A percentile compares a stretch with the other conserved stretches of the same genome.
These are phyloP conservation scores for Pteropus alecto DNA, from an alignment of 2,113 vertebrate species.

Conservation along the genomic window DNA sequence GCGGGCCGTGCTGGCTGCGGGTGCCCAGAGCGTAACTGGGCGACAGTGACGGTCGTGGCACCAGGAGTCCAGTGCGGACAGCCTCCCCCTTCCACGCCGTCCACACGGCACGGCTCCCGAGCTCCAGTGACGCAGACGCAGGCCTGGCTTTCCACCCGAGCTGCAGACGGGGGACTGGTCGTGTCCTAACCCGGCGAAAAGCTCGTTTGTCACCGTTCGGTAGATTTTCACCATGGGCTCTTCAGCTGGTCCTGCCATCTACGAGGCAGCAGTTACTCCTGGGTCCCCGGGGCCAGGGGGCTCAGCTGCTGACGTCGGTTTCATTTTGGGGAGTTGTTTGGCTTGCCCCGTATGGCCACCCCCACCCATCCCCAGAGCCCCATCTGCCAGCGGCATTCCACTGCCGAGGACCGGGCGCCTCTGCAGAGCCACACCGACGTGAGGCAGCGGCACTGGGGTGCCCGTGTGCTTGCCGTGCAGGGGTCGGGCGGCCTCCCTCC, in stretches of 20 bases:
- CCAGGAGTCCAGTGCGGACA: not conserved
- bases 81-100: not conserved
- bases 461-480: conserved; percentile 71
- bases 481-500: conserved; percentile 76
- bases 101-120: not conserved
- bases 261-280: accelerated
- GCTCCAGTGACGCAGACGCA: not conserved
- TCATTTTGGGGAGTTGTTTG: not conserved
- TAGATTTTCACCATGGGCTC: not conserved
- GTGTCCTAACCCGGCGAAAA: not conserved
- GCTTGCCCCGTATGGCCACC: too few relatives aligned
- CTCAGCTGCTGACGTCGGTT: not conserved
- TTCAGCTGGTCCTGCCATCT: accelerated
- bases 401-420: conserved; percentile 68
- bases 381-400: conserved; percentile 55
- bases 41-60: not conserved
- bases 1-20: not conserved
- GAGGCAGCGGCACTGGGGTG: conserved; percentile 74
- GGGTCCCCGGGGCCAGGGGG: not conserved
- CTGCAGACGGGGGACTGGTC: not conserved
- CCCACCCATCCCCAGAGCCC: not conserved
- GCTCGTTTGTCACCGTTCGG: accelerated
- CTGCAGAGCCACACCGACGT: conserved; percentile 76
- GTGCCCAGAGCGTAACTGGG: not conserved
- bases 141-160: not conserved